Percentiles rank a stretch among this genome's conserved stretches.
These are phyloP conservation scores for Petrolisthes manimaculis DNA, from an alignment of 2,888 invertebrate genomes.

Conservation along the genomic window DNA sequence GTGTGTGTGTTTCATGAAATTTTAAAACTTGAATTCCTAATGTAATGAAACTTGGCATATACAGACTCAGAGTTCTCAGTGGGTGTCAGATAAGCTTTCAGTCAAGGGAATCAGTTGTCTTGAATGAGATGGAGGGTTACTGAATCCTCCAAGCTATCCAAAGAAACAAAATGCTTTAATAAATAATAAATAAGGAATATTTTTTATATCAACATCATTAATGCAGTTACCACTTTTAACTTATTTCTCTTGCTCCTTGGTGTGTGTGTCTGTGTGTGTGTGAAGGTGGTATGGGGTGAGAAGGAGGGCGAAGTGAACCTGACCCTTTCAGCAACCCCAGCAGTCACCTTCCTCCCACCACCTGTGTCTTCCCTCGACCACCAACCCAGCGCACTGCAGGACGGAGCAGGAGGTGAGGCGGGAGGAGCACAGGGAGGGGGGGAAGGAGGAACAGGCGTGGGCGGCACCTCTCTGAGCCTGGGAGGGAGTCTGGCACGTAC, in stretches of 20 bases:
- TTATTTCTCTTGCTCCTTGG: neutral
- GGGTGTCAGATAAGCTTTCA: no score
- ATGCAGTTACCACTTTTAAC: neutral
- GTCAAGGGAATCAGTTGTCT: no score
- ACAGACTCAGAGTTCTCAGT: no score
- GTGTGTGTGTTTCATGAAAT: no score
- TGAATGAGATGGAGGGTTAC: no score
- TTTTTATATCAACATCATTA: no score
- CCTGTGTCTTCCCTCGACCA: neutral
- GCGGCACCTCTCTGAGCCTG: conserved; percentile 19
- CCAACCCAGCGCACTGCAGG: neutral
- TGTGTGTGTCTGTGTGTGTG: neutral
- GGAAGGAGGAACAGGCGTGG: neutral
- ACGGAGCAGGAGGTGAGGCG: neutral
- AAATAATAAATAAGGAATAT: no score
- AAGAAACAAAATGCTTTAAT: no score
- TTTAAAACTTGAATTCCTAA: no score
- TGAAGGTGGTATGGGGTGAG: conserved; percentile 37
- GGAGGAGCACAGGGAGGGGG: neutral
- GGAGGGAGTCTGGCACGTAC: conserved; percentile 17
- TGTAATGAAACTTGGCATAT: no score
- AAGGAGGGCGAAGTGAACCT: conserved; percentile 28
- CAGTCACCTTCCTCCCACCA: conserved; percentile 30
- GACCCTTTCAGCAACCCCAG: conserved; percentile 25
- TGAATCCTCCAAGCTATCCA: no score